These are phyloP conservation scores for Neodon shergylaensis DNA, from an alignment of 2,113 vertebrate species.

Conservation along the genomic window DNA sequence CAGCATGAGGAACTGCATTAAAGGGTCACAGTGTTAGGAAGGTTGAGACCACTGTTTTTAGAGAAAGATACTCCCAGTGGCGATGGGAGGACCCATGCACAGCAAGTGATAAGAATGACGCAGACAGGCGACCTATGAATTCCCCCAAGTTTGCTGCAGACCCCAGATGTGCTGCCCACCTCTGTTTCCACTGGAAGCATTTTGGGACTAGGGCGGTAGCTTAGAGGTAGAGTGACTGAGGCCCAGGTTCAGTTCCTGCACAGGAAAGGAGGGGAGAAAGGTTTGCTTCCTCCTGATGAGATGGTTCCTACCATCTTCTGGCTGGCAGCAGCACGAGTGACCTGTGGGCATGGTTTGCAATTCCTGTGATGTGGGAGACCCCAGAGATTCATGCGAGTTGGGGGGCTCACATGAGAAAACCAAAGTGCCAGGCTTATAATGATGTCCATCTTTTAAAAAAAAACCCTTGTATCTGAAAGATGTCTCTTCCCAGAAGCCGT, in stretches of 20 bases:
- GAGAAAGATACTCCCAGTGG: neutral
- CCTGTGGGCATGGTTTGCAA: neutral
- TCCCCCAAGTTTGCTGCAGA: neutral
- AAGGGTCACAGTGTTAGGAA: neutral
- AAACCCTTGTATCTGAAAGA: neutral
- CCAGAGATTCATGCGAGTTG: neutral
- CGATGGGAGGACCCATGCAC: neutral
- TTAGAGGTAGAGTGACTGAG: neutral
- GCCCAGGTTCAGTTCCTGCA: neutral
- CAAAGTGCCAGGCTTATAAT: neutral
- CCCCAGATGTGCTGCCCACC: neutral
- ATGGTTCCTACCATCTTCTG: neutral
- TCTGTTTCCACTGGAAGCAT: neutral
- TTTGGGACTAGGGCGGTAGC: neutral
- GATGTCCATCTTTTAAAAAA: neutral
- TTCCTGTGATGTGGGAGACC: neutral
- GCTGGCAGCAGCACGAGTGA: neutral
- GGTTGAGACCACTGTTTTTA: neutral
- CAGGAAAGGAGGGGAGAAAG: neutral
- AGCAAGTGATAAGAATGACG: neutral
- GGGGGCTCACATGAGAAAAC: no score
- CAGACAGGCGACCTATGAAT: neutral
- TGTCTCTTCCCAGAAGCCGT: no score
- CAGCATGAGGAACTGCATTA: neutral
- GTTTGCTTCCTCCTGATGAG: neutral